phyloP scores from a whole-genome alignment of 2,113 vertebrate genomes.

The Fulmarus glacialis region DNA sequence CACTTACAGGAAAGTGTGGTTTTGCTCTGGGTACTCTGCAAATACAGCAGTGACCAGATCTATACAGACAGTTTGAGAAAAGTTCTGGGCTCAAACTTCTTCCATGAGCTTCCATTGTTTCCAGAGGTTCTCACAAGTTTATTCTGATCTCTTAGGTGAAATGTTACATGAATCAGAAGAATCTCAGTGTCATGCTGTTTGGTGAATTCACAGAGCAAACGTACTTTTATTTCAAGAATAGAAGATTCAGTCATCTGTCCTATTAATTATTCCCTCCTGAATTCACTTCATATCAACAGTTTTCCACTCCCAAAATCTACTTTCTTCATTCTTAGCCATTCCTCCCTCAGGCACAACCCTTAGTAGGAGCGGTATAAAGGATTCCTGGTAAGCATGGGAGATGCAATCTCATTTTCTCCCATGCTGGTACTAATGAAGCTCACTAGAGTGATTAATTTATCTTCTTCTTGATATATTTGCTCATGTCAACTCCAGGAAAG shows the following conservation, averaged over 20 bases:
- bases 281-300: not conserved
- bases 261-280: not conserved
- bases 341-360: not conserved
- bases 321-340: not conserved
- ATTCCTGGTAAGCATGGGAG: not conserved
- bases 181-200: not conserved
- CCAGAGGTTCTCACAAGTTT: not conserved
- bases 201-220: not conserved
- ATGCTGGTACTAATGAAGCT: not conserved
- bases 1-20: not conserved
- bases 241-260: not conserved
- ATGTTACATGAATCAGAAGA: not conserved
- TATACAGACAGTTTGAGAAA: not conserved
- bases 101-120: not conserved
- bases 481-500: not conserved
- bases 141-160: not conserved
- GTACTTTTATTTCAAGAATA: not conserved
- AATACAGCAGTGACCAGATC: not conserved
- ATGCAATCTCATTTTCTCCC: not conserved
- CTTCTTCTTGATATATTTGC: not conserved
- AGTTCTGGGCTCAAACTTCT: not conserved
- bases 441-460: not conserved
- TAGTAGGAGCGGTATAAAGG: not conserved
- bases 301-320: not conserved
- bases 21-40: not conserved